Percentiles rank a stretch among this genome's conserved stretches.
Conservation (phyloP, 2,797 vertebrate species). For the Apogon talboti region DNA sequence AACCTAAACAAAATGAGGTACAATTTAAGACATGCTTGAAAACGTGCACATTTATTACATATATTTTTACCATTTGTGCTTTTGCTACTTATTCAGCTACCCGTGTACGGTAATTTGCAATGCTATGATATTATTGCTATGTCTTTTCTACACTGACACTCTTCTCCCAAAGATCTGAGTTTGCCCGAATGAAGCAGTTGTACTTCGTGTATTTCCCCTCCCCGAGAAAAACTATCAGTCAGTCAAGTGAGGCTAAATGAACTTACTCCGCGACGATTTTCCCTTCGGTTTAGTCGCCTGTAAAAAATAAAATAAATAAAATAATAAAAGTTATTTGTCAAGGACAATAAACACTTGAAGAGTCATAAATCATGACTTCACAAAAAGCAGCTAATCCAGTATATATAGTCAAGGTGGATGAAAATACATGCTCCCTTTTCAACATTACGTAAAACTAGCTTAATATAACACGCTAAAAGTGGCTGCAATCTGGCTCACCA, state of each 20-base stretch:
- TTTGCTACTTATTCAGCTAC: neutral
- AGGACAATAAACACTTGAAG: no score
- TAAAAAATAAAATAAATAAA: no score
- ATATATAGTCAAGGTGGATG: neutral
- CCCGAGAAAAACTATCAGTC: neutral
- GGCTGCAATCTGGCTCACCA: conserved; percentile 66
- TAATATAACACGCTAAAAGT: neutral
- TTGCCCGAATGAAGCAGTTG: neutral
- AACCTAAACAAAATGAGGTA: conserved; percentile 40
- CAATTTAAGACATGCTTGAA: conserved; percentile 1
- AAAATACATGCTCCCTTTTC: neutral
- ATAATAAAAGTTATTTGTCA: neutral
- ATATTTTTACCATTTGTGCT: neutral
- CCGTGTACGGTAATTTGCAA: no score
- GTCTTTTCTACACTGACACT: no score
- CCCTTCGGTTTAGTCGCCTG: conserved; percentile 82
- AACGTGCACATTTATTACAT: neutral
- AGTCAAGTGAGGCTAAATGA: neutral
- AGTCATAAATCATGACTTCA: no score
- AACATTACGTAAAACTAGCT: neutral
- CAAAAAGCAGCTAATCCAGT: neutral
- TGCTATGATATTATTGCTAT: no score
- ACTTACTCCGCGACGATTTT: conserved; percentile 83
- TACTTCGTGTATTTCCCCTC: neutral
- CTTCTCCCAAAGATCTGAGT: no score